phyloP scores from a whole-genome alignment of 1,140 invertebrate species.

The Propsilocerus akamusi region DNA sequence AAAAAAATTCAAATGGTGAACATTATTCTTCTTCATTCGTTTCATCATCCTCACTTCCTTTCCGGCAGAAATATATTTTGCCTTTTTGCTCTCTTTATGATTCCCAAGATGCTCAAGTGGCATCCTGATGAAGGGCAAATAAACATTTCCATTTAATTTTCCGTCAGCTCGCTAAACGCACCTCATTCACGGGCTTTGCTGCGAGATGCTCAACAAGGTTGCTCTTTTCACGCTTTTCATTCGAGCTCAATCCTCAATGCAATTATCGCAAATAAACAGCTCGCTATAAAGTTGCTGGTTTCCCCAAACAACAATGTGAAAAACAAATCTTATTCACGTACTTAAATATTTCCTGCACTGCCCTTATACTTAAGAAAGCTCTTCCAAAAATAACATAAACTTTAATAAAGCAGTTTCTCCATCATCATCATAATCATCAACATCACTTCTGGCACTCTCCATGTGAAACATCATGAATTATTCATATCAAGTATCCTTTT shows the following conservation, averaged over 20 bases:
- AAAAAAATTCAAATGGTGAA: background rate
- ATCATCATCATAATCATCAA: background rate
- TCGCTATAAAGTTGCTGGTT: no score
- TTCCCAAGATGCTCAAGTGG: background rate
- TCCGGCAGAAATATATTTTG: background rate
- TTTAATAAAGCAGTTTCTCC: no score
- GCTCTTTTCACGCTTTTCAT: no score
- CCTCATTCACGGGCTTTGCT: background rate
- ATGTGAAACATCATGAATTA: background rate
- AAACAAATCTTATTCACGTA: no score
- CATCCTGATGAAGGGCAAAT: background rate
- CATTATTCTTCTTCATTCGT: background rate
- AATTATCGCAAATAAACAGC: conserved; percentile 3
- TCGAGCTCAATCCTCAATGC: background rate
- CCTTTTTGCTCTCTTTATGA: background rate
- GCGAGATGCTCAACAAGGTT: background rate
- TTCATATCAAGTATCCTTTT: background rate
- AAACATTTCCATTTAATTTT: conserved; percentile 2
- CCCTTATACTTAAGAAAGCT: no score
- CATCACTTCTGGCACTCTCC: background rate
- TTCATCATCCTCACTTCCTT: background rate
- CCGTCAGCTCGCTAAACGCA: background rate
- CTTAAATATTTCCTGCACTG: no score
- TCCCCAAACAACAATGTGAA: no score
- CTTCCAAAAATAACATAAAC: no score